Conservation (phyloP, 2,797 vertebrate species). For the Oreonectes daqikongensis region DNA sequence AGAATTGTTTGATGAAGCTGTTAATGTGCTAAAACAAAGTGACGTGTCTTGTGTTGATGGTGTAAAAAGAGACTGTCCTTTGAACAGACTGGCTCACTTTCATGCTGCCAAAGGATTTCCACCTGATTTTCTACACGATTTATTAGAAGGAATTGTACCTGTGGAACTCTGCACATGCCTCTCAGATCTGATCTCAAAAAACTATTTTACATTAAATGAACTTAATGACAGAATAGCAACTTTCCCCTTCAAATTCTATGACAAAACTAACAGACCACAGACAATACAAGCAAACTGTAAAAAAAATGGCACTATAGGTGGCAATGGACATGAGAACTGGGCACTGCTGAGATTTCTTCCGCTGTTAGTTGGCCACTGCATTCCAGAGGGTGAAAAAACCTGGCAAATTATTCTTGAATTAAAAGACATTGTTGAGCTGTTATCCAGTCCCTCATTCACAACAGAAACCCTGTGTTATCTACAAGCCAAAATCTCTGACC, state of each 20-base stretch:
- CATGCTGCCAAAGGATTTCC: neutral
- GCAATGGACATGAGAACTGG: slow-evolving; percentile 56
- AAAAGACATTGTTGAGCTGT: slow-evolving; percentile 56
- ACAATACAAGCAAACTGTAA: neutral
- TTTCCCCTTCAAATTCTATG: slow-evolving; percentile 34
- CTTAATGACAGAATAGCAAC: slow-evolving; percentile 40
- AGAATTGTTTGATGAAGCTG: neutral
- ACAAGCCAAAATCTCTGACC: slow-evolving; percentile 56
- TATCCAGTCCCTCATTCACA: slow-evolving; percentile 50
- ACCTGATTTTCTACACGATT: neutral
- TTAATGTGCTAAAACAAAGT: neutral
- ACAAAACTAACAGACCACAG: slow-evolving; percentile 47
- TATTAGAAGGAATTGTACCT: neutral
- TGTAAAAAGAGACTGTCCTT: neutral
- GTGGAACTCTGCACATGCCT: neutral
- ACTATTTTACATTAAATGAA: slow-evolving; percentile 52
- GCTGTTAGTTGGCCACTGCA: slow-evolving; percentile 35
- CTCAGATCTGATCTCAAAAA: slow-evolving; percentile 41
- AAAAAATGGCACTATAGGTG: slow-evolving; percentile 48
- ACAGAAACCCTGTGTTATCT: slow-evolving; percentile 55
- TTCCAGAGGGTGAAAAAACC: slow-evolving; percentile 50
- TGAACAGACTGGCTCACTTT: neutral
- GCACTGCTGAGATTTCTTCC: slow-evolving; percentile 48
- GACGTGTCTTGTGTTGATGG: neutral
- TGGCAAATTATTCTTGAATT: slow-evolving; percentile 53